Evolutionary conservation across 2,113 vertebrate species (phyloP), one percentile per base, ranked within the genome.

Genomic region (Festucalex cinctus): DNA sequence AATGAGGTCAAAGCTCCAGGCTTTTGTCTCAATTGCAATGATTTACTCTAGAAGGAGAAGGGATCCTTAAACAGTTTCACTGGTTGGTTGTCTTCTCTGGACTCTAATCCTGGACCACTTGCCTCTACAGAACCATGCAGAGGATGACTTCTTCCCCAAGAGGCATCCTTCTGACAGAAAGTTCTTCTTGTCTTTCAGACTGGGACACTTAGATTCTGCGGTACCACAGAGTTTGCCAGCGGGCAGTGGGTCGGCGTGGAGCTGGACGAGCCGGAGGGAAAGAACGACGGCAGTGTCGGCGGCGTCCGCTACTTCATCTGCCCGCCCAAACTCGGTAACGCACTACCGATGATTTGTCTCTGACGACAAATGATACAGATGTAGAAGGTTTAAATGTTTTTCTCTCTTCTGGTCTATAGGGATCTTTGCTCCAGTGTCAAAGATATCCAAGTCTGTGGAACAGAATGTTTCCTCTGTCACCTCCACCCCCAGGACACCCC

Each of bases 171-270:
- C 14, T 44, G 20, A 70, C 62, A 2, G 10, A 5, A 0, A n/a
- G 12, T 5, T 71, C 10, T 49, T 19, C 51, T 20, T 19, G 10
- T 72, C 36, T 35, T n/a, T 10, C 82, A 97, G 95, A 83, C 80
- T 0, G 95, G 94, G 24, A 96, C 95, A 0, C 88, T 97, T 70
- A 91, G 95, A 63, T 97, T 96, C 69, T 96, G 94, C 3, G 95
- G 95, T 14, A 95, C 95, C 1, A 97, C 95, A 0, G 95, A 96
- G 88, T 96, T 97, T 5, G 95, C 95, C 79, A 96, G 95, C 1
- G 95, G 94, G 17, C 95, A 96, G 91, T 97, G 95, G 95, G 93
- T 95, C 0, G 95, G 95, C 1, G 93, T 97, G 84, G 95, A 97
- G 88, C 93, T 97, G 48, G 95, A 96, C 1, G 94, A 95, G 63